A percentile compares a stretch with the other conserved stretches of the same genome.
phyloP scores from a whole-genome alignment of 2,888 invertebrate species.

The Cyrtodaria siliqua region DNA sequence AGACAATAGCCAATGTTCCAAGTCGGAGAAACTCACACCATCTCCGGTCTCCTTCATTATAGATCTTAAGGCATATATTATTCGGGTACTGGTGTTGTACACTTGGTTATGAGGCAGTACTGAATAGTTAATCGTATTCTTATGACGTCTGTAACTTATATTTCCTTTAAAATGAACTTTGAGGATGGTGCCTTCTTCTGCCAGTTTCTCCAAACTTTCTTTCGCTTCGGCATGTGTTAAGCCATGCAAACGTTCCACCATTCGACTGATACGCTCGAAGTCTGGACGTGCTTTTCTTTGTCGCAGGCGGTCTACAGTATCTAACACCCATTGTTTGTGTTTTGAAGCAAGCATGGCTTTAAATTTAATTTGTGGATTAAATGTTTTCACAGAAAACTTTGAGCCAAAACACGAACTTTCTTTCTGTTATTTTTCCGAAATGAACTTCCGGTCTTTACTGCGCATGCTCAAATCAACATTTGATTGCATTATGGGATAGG shows the following conservation, averaged over 20 bases:
- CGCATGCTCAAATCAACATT: conserved; percentile 46
- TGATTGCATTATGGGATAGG: conserved; percentile 9
- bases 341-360: conserved; percentile 47
- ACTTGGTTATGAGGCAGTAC: background rate
- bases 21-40: conserved; percentile 74
- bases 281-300: conserved; percentile 94
- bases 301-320: conserved; percentile 94
- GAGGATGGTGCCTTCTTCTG: conserved; percentile 91
- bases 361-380: no score
- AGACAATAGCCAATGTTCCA: conserved; percentile 78
- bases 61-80: conserved; percentile 69
- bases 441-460: conserved; percentile 58
- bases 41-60: conserved; percentile 61
- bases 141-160: conserved; percentile 93
- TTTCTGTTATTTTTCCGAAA: conserved; percentile 87
- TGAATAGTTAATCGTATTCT: conserved; percentile 5
- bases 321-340: conserved; percentile 91
- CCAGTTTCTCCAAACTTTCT: conserved; percentile 91
- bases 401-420: background rate
- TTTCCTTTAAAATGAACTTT: conserved; percentile 95
- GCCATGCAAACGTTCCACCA: conserved; percentile 91
- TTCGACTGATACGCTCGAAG: conserved; percentile 93
- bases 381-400: background rate
- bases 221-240: conserved; percentile 88
- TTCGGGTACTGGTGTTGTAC: conserved; percentile 65